phyloP scores from a whole-genome alignment of 2,888 invertebrate species.

The Rutpela maculata region DNA sequence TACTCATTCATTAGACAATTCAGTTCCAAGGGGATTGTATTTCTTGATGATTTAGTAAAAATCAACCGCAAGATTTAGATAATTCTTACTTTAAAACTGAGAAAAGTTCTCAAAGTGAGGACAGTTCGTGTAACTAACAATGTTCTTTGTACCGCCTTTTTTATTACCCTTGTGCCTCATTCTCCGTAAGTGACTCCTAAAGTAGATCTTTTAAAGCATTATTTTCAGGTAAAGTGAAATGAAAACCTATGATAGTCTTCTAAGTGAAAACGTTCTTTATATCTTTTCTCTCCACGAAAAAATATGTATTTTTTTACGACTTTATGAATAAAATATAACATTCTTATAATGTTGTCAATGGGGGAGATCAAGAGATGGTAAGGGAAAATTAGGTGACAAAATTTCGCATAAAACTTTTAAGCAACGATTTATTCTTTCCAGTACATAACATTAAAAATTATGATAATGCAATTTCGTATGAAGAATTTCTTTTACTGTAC shows the following conservation, averaged over 20 bases:
- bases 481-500: too few relatives aligned
- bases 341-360: background rate
- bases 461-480: too few relatives aligned
- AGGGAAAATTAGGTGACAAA: too few relatives aligned
- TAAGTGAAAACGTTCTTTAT: constrained; percentile 26
- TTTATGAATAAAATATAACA: background rate
- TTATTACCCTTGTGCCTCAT: constrained; percentile 14
- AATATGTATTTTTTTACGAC: background rate
- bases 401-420: too few relatives aligned
- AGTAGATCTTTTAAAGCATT: constrained; percentile 25
- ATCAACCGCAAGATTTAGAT: background rate
- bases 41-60: background rate
- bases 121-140: constrained; percentile 13
- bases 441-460: too few relatives aligned
- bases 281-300: background rate
- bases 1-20: background rate
- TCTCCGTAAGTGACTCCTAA: constrained; percentile 29
- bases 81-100: constrained; percentile 1
- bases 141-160: constrained; percentile 8
- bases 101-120: constrained; percentile 8
- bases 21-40: background rate
- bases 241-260: constrained; percentile 2
- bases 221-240: constrained; percentile 25
- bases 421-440: too few relatives aligned
- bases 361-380: background rate